Conservation (phyloP, 1,140 invertebrate genomes). For the Cecropterus lyciades region DNA sequence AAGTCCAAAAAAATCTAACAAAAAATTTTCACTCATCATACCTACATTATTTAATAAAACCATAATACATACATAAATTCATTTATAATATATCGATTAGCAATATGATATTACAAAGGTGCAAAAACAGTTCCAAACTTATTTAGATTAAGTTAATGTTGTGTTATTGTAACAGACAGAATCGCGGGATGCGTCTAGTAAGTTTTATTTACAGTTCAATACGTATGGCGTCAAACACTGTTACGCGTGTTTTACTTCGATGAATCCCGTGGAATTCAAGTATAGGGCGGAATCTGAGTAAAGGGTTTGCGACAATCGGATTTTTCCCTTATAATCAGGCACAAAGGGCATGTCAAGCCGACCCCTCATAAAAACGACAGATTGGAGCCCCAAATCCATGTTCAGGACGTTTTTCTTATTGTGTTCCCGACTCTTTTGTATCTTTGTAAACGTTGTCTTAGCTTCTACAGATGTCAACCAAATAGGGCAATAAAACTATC, state of each 20-base stretch:
- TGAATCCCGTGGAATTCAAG: conserved; percentile 28
- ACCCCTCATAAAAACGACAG: conserved; percentile 43
- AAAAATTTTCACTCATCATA: no score
- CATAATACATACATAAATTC: no score
- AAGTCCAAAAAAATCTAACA: no score
- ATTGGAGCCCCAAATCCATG: conserved; percentile 40
- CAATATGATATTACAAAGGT: no score
- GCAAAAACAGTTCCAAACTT: no score
- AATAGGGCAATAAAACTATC: conserved; percentile 14
- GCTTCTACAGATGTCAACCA: conserved; percentile 4
- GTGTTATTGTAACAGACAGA: conserved; percentile 5
- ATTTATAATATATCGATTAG: no score
- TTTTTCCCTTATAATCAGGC: conserved; percentile 39
- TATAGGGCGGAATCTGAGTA: conserved; percentile 25
- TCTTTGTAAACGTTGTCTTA: conserved; percentile 18
- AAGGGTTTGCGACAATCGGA: conserved; percentile 32
- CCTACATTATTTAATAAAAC: no score
- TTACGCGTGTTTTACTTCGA: conserved; percentile 34
- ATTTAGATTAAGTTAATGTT: no score
- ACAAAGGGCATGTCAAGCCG: conserved; percentile 43
- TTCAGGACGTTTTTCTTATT: conserved; percentile 35
- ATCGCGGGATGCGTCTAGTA: background rate
- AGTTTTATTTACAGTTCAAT: conserved; percentile 34
- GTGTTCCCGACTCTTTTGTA: conserved; percentile 15
- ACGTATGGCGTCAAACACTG: conserved; percentile 34